Evolutionary conservation across 2,113 vertebrate species (phyloP).

Genomic region (Anarrhichthys ocellatus): DNA sequence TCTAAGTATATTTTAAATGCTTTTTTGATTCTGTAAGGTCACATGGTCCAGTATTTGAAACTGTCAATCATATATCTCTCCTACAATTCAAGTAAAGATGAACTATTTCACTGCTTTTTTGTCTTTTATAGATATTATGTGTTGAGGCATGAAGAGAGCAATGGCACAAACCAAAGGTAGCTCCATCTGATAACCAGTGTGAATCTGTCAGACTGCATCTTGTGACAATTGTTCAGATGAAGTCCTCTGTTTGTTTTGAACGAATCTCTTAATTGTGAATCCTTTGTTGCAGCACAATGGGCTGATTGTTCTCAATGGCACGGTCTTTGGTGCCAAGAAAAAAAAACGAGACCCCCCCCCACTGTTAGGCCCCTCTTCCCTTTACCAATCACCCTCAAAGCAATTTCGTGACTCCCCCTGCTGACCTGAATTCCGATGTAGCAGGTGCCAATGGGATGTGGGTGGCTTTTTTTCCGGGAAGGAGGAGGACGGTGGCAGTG

Average conservation of each 20-base stretch:
- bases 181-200: slow-evolving; percentile 46
- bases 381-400: slow-evolving; percentile 64
- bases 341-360: slow-evolving; percentile 32
- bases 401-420: slow-evolving; percentile 69
- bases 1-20: background rate
- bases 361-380: slow-evolving; percentile 17
- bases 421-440: slow-evolving; percentile 76
- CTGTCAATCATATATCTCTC: background rate
- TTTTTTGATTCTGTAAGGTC: background rate
- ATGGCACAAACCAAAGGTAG: slow-evolving; percentile 19
- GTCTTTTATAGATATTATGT: background rate
- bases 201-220: slow-evolving; percentile 59
- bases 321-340: slow-evolving; percentile 64
- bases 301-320: slow-evolving; percentile 67
- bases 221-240: slow-evolving; percentile 55
- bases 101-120: background rate
- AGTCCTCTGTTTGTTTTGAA: slow-evolving; percentile 67
- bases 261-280: slow-evolving; percentile 73
- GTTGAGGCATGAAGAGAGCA: slow-evolving; percentile 10
- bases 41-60: background rate
- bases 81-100: background rate
- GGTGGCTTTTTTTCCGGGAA: slow-evolving; percentile 54
- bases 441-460: slow-evolving; percentile 73
- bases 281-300: slow-evolving; percentile 71
- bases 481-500: slow-evolving; percentile 33